Percentiles rank a stretch among this genome's conserved stretches.
Evolutionary conservation across 2,113 vertebrate species (phyloP).

Genomic region (Pelmatolapia mariae): DNA sequence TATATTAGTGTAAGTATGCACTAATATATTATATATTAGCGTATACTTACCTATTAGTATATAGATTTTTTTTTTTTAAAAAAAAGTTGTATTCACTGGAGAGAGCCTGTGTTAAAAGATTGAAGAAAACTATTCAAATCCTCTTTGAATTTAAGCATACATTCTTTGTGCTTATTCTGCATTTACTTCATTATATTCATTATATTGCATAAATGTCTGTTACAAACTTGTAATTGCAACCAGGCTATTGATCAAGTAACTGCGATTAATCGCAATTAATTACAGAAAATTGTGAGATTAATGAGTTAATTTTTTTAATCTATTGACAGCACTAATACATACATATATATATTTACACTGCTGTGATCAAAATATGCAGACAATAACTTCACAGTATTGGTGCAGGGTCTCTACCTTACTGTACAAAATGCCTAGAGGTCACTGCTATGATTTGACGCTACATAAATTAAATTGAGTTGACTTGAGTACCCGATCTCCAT

Average conservation of each 20-base stretch:
- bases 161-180: neutral
- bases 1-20: neutral
- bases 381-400: neutral
- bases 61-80: neutral
- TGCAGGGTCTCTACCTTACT: neutral
- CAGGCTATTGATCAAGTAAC: neutral
- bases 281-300: neutral
- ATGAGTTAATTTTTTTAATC: neutral
- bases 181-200: neutral
- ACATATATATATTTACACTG: neutral
- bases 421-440: neutral
- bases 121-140: neutral
- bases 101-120: neutral
- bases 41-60: neutral
- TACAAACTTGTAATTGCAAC: neutral
- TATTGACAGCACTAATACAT: neutral
- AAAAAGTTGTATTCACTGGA: neutral
- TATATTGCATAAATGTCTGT: neutral
- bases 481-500: conserved; percentile 39
- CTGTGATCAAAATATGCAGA: neutral
- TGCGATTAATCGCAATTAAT: neutral
- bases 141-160: neutral
- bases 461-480: neutral
- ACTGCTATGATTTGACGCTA: neutral
- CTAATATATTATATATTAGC: neutral